phyloP scores from a whole-genome alignment of 1,140 invertebrate genomes.

The Trinorchestia longiramus region DNA sequence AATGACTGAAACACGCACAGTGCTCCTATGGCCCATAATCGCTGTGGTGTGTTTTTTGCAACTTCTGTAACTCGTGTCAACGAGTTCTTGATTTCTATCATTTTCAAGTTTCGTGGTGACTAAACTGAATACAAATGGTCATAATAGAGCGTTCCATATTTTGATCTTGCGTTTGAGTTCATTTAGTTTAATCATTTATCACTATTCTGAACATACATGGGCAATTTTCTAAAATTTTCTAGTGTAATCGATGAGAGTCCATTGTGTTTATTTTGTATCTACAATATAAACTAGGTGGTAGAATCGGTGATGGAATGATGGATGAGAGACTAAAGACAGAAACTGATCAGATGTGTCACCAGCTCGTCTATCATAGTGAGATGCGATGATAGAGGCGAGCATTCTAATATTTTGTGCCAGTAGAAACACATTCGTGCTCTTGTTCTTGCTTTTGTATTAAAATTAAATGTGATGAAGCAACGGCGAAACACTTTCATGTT shows the following conservation, averaged over 20 bases:
- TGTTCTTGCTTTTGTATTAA: background rate
- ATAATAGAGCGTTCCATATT: background rate
- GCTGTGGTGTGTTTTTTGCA: background rate
- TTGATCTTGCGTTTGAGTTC: background rate
- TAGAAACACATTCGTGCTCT: background rate
- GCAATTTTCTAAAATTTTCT: background rate
- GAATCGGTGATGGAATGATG: background rate
- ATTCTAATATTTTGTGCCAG: background rate
- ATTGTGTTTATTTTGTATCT: background rate
- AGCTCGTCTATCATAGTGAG: background rate
- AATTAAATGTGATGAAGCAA: background rate
- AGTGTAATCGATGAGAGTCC: background rate
- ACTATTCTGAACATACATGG: background rate
- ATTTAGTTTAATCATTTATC: background rate
- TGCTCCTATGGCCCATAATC: too few species aligned
- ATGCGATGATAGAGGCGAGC: background rate
- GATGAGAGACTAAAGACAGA: background rate
- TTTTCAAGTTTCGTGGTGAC: background rate
- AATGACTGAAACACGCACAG: too few species aligned
- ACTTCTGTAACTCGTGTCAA: background rate
- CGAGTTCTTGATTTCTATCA: too few species aligned
- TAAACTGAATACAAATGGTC: background rate
- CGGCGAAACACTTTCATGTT: background rate
- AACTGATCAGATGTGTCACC: background rate
- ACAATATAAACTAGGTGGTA: background rate